A percentile compares a stretch with the other conserved stretches of the same genome.
Conservation (phyloP, 2,113 vertebrate species). For the Glaucidium brasilianum region DNA sequence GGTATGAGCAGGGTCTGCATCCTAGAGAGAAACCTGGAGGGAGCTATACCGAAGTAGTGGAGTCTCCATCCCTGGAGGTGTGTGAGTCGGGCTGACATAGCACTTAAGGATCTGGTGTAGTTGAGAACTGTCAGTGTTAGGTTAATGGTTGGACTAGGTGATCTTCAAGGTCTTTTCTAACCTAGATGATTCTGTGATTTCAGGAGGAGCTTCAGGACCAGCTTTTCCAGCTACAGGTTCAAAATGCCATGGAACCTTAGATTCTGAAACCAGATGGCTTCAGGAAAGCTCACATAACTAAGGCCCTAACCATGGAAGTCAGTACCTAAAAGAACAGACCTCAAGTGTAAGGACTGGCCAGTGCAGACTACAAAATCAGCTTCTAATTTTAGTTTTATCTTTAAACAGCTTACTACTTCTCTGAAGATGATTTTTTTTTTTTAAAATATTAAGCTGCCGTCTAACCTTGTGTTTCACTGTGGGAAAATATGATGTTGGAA, state of each 20-base stretch:
- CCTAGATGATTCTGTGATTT: background rate
- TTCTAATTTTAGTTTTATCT: background rate
- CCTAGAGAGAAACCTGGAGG: background rate
- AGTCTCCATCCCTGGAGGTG: too few relatives aligned
- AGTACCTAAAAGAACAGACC: background rate
- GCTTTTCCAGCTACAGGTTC: background rate
- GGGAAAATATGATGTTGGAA: background rate
- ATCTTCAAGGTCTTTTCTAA: too few relatives aligned
- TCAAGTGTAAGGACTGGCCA: background rate
- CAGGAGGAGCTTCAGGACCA: background rate
- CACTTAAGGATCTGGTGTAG: too few relatives aligned
- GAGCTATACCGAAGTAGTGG: too few relatives aligned
- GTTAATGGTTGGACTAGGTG: too few relatives aligned
- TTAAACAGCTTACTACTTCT: background rate
- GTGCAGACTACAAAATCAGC: background rate
- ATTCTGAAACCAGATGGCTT: background rate
- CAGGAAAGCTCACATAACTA: background rate
- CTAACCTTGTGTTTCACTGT: background rate
- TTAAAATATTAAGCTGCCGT: background rate
- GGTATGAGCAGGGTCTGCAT: background rate
- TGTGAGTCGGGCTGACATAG: too few relatives aligned
- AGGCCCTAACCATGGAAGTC: background rate
- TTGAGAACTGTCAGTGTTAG: too few relatives aligned
- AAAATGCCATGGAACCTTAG: background rate
- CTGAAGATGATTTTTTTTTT: background rate